A percentile compares a stretch with the other conserved stretches of the same genome.
phyloP scores from a whole-genome alignment of 2,888 invertebrate genomes.

The Standfussiana lucernea region DNA sequence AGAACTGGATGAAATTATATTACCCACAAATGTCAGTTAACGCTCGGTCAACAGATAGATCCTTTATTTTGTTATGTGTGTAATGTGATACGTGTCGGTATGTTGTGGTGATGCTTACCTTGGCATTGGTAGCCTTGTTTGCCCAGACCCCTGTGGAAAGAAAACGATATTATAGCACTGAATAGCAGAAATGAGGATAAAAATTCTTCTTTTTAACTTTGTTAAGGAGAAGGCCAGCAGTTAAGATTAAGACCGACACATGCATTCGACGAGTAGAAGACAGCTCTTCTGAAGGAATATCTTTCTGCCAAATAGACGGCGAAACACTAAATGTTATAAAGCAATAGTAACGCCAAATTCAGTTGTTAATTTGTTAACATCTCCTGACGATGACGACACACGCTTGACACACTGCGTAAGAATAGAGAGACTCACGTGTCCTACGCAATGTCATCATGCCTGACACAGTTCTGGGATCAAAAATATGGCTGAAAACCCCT shows the following conservation, averaged over 20 bases:
- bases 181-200: not conserved
- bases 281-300: not conserved
- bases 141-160: slow-evolving; percentile 96
- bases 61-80: not conserved
- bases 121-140: slow-evolving; percentile 99
- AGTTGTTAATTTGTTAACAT: not conserved
- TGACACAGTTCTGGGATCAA: not conserved
- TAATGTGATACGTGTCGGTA: not conserved
- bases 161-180: slow-evolving; percentile 1
- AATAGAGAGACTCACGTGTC: not conserved
- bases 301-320: not conserved
- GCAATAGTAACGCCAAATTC: not conserved
- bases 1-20: not conserved
- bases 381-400: not conserved
- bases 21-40: not conserved
- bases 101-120: slow-evolving; percentile 91
- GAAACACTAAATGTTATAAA: not conserved
- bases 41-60: not conserved
- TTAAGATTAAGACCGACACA: not conserved
- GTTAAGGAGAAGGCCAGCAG: not conserved
- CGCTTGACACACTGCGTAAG: not conserved
- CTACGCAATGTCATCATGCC: not conserved
- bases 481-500: not conserved
- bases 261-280: not conserved
- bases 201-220: not conserved